Percentiles rank a stretch among this genome's conserved stretches.
phyloP scores from a whole-genome alignment of 1,140 invertebrate species.

The Lithobius niger region DNA sequence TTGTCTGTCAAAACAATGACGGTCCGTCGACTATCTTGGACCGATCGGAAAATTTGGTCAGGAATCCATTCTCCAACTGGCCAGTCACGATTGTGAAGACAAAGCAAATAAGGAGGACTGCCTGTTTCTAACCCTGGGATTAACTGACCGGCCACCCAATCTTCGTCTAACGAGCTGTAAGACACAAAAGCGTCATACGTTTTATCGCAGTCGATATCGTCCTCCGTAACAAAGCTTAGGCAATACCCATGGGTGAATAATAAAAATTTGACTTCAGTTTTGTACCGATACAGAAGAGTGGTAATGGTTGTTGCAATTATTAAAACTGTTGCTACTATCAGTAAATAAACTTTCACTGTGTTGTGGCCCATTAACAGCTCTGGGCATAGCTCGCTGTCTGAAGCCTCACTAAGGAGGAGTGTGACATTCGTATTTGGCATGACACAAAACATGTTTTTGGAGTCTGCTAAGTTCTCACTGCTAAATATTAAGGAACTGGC shows the following conservation, averaged over 20 bases:
- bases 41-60: constrained; percentile 60
- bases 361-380: too few relatives aligned
- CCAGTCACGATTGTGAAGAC: constrained; percentile 72
- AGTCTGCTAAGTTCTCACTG: background rate
- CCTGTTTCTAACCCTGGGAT: constrained; percentile 43
- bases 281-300: constrained; percentile 46
- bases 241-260: constrained; percentile 48
- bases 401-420: constrained; percentile 12
- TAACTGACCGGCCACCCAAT: constrained; percentile 50
- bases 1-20: constrained; percentile 66
- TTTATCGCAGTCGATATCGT: constrained; percentile 60
- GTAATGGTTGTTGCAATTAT: constrained; percentile 21
- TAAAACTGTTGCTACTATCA: constrained; percentile 26
- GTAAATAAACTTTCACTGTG: too few relatives aligned
- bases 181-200: constrained; percentile 76
- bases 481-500: background rate
- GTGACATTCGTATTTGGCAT: background rate
- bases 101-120: constrained; percentile 36
- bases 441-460: background rate
- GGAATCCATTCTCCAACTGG: constrained; percentile 53
- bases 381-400: too few relatives aligned
- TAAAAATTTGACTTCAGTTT: constrained; percentile 49
- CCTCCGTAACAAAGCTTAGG: constrained; percentile 45
- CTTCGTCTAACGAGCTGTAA: constrained; percentile 61
- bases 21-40: constrained; percentile 61